Conservation (phyloP, 2,888 invertebrate species). For the Pachydiplax longipennis region DNA sequence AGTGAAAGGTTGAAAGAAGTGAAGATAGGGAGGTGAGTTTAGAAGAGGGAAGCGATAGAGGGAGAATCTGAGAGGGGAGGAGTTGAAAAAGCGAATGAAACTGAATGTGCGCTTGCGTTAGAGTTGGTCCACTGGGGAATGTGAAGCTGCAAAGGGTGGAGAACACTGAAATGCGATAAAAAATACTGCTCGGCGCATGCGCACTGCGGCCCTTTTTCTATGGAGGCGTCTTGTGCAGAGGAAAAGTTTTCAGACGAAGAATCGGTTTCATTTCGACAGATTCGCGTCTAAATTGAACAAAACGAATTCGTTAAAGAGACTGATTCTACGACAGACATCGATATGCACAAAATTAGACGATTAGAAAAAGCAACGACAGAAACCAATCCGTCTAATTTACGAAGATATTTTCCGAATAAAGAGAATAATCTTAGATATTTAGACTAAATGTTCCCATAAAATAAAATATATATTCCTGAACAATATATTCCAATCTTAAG, state of each 20-base stretch:
- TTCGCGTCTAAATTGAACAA: no score
- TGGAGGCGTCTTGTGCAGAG: background rate
- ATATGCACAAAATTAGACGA: no score
- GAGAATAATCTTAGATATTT: no score
- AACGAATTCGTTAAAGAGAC: no score
- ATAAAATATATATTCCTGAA: no score
- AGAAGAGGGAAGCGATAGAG: background rate
- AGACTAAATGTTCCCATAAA: no score
- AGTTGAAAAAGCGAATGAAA: background rate
- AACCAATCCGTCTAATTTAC: no score
- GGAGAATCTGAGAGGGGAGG: background rate
- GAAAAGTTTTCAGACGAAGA: background rate
- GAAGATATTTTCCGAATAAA: no score
- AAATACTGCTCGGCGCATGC: background rate
- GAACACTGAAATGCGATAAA: constrained; percentile 14
- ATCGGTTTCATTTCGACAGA: background rate
- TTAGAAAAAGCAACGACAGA: no score
- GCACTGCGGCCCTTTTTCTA: background rate
- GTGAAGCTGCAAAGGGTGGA: background rate
- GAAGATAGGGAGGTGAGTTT: no score
- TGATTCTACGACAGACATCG: no score
- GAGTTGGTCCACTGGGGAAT: constrained; percentile 25
- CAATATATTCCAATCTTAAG: no score
- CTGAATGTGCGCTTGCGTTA: constrained; percentile 21
- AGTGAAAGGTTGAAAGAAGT: background rate